These are phyloP conservation scores for Eutrigla gurnardus DNA, from an alignment of 2,797 vertebrate species.

Conservation along the genomic window DNA sequence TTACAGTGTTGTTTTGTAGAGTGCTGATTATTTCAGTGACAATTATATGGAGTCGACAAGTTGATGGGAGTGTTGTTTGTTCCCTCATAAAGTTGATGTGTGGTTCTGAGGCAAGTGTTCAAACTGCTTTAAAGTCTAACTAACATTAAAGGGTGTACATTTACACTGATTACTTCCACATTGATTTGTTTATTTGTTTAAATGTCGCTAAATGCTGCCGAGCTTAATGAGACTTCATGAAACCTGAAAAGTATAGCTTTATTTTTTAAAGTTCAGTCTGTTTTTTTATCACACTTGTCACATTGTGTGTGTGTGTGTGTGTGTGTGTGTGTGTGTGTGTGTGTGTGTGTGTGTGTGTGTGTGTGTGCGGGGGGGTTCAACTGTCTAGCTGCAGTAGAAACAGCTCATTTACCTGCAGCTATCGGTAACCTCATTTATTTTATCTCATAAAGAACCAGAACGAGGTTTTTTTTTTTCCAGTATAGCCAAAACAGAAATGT, in stretches of 20 bases:
- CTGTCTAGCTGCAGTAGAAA: slow-evolving; percentile 17
- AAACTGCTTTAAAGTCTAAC: slow-evolving; percentile 13
- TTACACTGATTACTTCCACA: neutral
- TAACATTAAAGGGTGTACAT: neutral
- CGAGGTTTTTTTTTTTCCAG: too few species aligned
- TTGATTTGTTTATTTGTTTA: neutral
- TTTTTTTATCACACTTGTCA: slow-evolving; percentile 40
- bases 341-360: too few species aligned
- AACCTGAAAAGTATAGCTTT: slow-evolving; percentile 26
- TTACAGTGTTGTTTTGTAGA: slow-evolving; percentile 37
- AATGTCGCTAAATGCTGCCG: neutral
- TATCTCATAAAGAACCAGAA: neutral
- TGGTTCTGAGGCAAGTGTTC: slow-evolving; percentile 14
- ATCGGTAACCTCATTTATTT: neutral
- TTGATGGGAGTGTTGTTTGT: slow-evolving; percentile 59
- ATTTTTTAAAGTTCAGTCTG: slow-evolving; percentile 26
- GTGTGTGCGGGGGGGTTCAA: neutral
- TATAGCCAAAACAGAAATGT: neutral
- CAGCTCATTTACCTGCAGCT: neutral
- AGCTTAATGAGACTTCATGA: slow-evolving; percentile 13
- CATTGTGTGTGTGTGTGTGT: neutral
- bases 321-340: too few species aligned
- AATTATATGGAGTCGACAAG: slow-evolving; percentile 52
- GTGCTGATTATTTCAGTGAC: slow-evolving; percentile 54
- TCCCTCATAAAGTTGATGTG: slow-evolving; percentile 32